Conservation (phyloP, 2,113 vertebrate genomes). For the Neodon shergylaensis region DNA sequence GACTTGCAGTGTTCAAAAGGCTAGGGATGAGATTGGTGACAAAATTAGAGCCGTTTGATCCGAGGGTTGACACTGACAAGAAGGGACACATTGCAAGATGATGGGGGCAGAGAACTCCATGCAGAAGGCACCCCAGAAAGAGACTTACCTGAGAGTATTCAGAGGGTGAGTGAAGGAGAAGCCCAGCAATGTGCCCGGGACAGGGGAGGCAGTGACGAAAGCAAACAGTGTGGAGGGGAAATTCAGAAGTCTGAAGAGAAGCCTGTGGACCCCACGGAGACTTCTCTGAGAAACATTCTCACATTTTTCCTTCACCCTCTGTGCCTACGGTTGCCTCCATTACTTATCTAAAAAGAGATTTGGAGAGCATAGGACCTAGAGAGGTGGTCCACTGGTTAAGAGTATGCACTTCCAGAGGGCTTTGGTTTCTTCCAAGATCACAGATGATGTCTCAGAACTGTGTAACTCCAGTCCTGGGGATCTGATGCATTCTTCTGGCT, state of each 20-base stretch:
- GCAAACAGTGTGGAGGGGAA: background rate
- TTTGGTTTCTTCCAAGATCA: background rate
- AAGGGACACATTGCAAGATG: no score
- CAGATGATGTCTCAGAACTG: background rate
- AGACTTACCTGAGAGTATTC: background rate
- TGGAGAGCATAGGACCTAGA: background rate
- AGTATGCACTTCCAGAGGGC: background rate
- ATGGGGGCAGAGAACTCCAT: background rate
- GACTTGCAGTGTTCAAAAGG: background rate
- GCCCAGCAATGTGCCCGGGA: background rate
- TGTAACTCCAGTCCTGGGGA: background rate
- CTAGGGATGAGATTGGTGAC: no score
- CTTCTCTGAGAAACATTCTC: background rate
- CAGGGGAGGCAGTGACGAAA: background rate
- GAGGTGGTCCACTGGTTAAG: background rate
- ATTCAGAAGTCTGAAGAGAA: background rate
- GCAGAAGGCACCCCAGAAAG: background rate
- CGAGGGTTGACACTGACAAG: background rate
- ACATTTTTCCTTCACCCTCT: no score
- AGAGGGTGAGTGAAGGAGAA: no score
- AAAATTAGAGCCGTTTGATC: background rate
- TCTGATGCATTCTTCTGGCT: background rate
- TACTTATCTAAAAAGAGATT: background rate
- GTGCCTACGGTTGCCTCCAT: background rate
- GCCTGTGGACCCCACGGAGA: accelerated